phyloP scores from a whole-genome alignment of 1,140 invertebrate genomes.

The Caenorhabditis tropicalis region DNA sequence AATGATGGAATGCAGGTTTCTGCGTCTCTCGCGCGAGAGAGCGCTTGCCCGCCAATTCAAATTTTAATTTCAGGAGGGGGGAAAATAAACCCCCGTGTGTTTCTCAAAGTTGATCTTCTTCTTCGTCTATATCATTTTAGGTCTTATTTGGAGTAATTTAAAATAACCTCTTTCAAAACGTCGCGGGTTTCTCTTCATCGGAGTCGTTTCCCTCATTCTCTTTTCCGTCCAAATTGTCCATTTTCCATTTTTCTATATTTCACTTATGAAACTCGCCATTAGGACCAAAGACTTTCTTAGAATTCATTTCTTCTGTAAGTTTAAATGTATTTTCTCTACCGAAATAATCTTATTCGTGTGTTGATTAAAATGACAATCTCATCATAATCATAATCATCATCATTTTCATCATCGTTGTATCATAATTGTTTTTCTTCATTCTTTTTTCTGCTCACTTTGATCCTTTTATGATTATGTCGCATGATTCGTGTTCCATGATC shows the following conservation, averaged over 20 bases:
- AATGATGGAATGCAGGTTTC: too few relatives aligned
- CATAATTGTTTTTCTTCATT: background rate
- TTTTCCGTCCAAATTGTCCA: background rate
- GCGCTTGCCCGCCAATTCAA: too few relatives aligned
- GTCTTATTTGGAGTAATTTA: background rate
- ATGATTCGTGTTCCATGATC: background rate
- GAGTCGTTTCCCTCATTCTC: background rate
- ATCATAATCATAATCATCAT: background rate
- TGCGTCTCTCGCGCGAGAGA: too few relatives aligned
- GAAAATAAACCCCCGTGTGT: too few relatives aligned
- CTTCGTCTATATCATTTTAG: constrained; percentile 34
- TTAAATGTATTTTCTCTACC: background rate
- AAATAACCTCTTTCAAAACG: background rate
- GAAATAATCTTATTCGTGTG: background rate
- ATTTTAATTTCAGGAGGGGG: too few relatives aligned
- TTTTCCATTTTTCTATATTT: background rate
- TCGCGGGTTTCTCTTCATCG: constrained; percentile 2
- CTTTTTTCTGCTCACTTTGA: background rate
- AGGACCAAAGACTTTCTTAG: constrained; percentile 24
- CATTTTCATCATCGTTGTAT: background rate
- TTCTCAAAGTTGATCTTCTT: background rate
- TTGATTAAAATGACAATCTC: background rate
- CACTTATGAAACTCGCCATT: background rate
- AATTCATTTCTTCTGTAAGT: background rate
- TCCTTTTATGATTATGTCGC: background rate